Conservation (phyloP, 53 echinoderm and acorn worm genomes). For the Echinarachnius parma region DNA sequence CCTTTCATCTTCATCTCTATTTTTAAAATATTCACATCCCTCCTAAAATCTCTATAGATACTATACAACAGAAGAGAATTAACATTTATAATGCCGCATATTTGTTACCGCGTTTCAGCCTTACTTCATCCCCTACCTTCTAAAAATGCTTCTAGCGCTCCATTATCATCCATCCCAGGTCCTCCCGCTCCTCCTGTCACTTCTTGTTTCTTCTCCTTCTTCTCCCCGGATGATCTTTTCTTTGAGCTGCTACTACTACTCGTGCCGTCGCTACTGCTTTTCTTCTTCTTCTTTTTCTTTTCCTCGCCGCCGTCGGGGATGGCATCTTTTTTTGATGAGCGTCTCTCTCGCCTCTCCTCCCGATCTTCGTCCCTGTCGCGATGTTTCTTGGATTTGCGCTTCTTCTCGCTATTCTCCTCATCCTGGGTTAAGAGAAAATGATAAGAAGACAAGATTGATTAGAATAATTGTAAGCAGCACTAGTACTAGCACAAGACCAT, state of each 20-base stretch:
- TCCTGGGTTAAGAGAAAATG: no score
- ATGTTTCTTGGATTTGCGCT: slow-evolving; percentile 87
- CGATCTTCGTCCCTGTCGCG: slow-evolving; percentile 32
- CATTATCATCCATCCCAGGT: slow-evolving; percentile 13
- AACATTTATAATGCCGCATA: slow-evolving; percentile 27
- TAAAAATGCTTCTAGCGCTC: slow-evolving; percentile 75
- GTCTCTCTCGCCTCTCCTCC: slow-evolving; percentile 26
- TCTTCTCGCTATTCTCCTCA: slow-evolving; percentile 73
- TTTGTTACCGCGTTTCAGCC: neutral
- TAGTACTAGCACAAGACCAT: no score
- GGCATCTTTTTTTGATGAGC: slow-evolving; percentile 4
- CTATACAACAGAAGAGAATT: no score
- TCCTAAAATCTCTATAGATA: no score
- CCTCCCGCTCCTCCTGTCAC: slow-evolving; percentile 1
- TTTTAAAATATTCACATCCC: no score
- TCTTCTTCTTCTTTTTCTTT: slow-evolving; percentile 73
- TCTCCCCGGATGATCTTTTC: slow-evolving; percentile 12
- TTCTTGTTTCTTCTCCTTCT: slow-evolving; percentile 16
- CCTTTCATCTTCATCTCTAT: no score
- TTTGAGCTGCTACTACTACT: slow-evolving; percentile 15
- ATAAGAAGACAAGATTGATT: no score
- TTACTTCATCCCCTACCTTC: slow-evolving; percentile 58
- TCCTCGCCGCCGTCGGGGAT: slow-evolving; percentile 21
- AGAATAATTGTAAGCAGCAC: no score
- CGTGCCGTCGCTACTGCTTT: slow-evolving; percentile 31